These are phyloP conservation scores for Biston betularia DNA, from an alignment of 2,888 invertebrate species.

Conservation along the genomic window DNA sequence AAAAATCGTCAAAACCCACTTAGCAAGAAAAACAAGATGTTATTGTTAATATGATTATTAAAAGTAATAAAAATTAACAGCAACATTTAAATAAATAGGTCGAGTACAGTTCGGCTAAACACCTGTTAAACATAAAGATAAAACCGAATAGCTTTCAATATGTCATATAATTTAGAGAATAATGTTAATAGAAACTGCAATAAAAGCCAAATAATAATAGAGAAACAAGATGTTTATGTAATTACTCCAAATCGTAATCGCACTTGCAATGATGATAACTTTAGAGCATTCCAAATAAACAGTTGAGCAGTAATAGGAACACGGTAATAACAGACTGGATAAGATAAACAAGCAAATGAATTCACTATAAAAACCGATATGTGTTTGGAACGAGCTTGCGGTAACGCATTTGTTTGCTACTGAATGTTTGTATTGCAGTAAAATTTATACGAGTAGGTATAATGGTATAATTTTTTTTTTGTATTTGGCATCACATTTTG, in stretches of 20 bases:
- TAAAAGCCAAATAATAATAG: slow-evolving; percentile 18
- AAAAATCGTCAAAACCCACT: too few relatives aligned
- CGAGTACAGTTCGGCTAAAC: too few relatives aligned
- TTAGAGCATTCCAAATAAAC: slow-evolving; percentile 61
- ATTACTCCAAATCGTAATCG: slow-evolving; percentile 41
- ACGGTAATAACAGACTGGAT: slow-evolving; percentile 62
- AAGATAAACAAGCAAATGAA: slow-evolving; percentile 70
- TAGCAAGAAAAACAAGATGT: too few relatives aligned
- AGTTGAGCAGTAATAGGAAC: slow-evolving; percentile 59
- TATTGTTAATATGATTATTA: too few relatives aligned
- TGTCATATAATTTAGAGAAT: neutral
- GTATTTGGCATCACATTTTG: too few relatives aligned
- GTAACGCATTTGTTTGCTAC: slow-evolving; percentile 47
- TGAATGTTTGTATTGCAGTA: slow-evolving; percentile 49
- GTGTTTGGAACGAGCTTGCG: slow-evolving; percentile 60
- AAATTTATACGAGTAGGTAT: neutral
- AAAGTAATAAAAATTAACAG: too few relatives aligned
- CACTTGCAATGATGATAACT: slow-evolving; percentile 45
- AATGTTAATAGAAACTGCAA: neutral
- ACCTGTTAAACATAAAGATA: too few relatives aligned
- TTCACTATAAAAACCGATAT: slow-evolving; percentile 75
- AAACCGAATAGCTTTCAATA: neutral
- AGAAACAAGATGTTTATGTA: slow-evolving; percentile 39
- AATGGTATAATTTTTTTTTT: too few relatives aligned
- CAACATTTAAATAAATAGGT: too few relatives aligned